A percentile compares a stretch with the other conserved stretches of the same genome.
Conservation (phyloP, 2,888 invertebrate genomes). For the Doris montereyensis region DNA sequence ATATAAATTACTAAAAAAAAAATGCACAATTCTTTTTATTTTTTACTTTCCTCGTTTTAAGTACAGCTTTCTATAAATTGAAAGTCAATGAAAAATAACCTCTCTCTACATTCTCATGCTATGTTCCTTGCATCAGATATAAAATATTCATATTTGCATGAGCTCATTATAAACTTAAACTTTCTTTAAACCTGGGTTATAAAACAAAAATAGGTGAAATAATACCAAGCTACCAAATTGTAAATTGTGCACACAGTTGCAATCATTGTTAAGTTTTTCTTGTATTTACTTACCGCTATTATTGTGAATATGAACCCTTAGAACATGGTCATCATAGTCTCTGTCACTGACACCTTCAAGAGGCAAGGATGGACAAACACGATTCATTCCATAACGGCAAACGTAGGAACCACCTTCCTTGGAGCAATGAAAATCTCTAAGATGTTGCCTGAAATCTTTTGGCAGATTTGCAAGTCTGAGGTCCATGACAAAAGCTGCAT, state of each 20-base stretch:
- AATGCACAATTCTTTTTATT: too few relatives aligned
- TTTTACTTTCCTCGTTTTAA: too few relatives aligned
- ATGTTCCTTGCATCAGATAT: too few relatives aligned
- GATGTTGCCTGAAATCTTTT: slow-evolving; percentile 79
- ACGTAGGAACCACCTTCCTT: slow-evolving; percentile 89
- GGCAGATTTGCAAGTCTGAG: slow-evolving; percentile 64
- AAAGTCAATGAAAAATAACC: too few relatives aligned
- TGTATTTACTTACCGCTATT: slow-evolving; percentile 44
- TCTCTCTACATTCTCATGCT: too few relatives aligned
- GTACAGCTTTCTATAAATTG: too few relatives aligned
- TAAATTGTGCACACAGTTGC: not conserved
- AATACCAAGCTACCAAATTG: too few relatives aligned
- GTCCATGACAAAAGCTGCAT: slow-evolving; percentile 59
- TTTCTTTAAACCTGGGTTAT: too few relatives aligned
- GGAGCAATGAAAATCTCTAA: slow-evolving; percentile 85
- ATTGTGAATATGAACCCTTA: slow-evolving; percentile 76
- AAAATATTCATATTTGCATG: too few relatives aligned
- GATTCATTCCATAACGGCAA: slow-evolving; percentile 90
- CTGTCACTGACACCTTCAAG: slow-evolving; percentile 89
- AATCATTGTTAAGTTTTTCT: not conserved
- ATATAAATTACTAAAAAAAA: too few relatives aligned
- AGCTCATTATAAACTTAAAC: too few relatives aligned
- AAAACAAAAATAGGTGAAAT: too few relatives aligned
- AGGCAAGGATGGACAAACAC: slow-evolving; percentile 88
- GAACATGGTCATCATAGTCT: slow-evolving; percentile 90